Evolutionary conservation across 2,113 vertebrate species (phyloP).

Genomic region (Leucopsar rothschildi): DNA sequence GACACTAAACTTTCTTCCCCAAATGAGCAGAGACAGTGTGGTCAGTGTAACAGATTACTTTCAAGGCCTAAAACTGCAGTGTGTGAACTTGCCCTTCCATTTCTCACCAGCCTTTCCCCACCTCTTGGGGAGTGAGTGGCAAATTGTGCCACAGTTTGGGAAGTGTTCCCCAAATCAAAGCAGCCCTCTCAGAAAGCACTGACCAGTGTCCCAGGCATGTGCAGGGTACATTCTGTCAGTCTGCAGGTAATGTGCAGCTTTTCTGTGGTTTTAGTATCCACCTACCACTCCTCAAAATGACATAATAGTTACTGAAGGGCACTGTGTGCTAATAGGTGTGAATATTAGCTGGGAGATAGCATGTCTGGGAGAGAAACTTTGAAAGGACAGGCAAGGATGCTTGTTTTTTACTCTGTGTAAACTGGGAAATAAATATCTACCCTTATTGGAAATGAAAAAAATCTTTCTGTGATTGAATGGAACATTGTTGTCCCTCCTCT

Average conservation of each 20-base stretch:
- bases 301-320: neutral
- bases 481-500: neutral
- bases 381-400: neutral
- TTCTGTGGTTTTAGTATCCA: neutral
- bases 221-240: fast-evolving
- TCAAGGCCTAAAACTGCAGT: neutral
- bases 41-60: neutral
- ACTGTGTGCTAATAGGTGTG: neutral
- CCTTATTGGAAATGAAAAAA: neutral
- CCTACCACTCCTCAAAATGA: neutral
- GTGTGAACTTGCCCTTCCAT: neutral
- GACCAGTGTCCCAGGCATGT: fast-evolving
- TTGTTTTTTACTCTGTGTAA: neutral
- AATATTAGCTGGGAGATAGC: neutral
- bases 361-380: neutral
- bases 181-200: neutral
- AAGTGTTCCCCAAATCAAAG: neutral
- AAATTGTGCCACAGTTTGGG: neutral
- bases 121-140: fast-evolving
- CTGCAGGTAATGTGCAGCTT: neutral
- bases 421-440: neutral
- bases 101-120: neutral
- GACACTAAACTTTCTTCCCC: neutral
- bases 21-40: neutral
- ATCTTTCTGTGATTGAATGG: neutral